Evolutionary conservation across 2,888 invertebrate species (phyloP).

Genomic region (Zeuzera pyrina): DNA sequence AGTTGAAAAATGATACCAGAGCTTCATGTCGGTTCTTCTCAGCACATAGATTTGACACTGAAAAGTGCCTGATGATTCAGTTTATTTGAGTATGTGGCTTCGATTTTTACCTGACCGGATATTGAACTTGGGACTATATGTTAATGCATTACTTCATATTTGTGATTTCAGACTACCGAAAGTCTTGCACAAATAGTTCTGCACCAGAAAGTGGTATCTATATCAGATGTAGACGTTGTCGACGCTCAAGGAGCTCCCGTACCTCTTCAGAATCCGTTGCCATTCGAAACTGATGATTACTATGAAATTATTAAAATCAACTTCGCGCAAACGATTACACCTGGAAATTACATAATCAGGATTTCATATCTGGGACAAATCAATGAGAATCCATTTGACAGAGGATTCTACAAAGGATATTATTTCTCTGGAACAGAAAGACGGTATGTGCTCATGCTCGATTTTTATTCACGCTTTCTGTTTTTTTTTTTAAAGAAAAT

Average conservation of each 20-base stretch:
- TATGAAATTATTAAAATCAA: conserved; percentile 48
- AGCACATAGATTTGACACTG: too few relatives aligned
- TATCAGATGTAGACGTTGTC: conserved; percentile 31
- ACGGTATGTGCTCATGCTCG: conserved; percentile 42
- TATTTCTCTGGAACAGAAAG: conserved; percentile 34
- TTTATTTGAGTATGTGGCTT: too few relatives aligned
- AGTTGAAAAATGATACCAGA: too few relatives aligned
- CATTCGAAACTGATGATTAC: conserved; percentile 39
- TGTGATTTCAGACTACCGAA: conserved; percentile 39
- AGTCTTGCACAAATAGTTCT: conserved; percentile 47
- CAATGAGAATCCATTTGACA: conserved; percentile 48
- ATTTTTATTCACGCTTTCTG: conserved; percentile 1
- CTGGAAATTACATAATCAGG: conserved; percentile 41
- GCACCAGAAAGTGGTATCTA: conserved; percentile 51
- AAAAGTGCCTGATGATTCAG: too few relatives aligned
- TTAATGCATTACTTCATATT: too few relatives aligned
- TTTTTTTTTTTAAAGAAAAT: conserved; percentile 1
- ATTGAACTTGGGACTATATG: too few relatives aligned
- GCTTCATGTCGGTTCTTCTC: too few relatives aligned
- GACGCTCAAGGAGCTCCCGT: conserved; percentile 23
- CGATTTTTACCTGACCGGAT: too few relatives aligned
- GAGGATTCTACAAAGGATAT: conserved; percentile 61
- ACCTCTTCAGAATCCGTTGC: conserved; percentile 25
- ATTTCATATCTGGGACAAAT: conserved; percentile 42
- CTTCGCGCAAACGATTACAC: conserved; percentile 27